A percentile compares a stretch with the other conserved stretches of the same genome.
phyloP scores from a whole-genome alignment of 1,140 invertebrate genomes.

The Caenorhabditis brenneri region DNA sequence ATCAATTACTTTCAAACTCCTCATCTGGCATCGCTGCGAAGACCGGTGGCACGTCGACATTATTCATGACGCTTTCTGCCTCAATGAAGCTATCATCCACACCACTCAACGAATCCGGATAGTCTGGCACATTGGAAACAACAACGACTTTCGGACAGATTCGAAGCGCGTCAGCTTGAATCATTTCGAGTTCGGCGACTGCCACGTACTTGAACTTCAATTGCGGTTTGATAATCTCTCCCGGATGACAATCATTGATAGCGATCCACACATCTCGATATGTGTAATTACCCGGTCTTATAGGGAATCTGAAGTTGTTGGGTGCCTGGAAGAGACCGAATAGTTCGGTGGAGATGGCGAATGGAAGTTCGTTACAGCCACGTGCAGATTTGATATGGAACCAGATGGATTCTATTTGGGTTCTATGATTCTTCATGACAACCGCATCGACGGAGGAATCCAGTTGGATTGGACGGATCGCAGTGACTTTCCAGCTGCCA shows the following conservation, averaged over 20 bases:
- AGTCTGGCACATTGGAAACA: neutral
- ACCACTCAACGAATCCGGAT: neutral
- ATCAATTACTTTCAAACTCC: neutral
- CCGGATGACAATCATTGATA: neutral
- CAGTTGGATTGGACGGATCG: no score
- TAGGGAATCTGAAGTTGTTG: neutral
- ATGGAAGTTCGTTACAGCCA: neutral
- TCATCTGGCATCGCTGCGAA: neutral
- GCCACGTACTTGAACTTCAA: slow-evolving; percentile 1
- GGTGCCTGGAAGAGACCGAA: neutral
- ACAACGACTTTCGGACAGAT: neutral
- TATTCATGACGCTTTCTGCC: neutral
- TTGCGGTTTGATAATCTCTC: neutral
- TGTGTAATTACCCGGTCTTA: neutral
- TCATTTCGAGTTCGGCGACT: neutral
- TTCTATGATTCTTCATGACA: neutral
- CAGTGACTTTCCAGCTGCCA: no score
- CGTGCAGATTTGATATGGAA: neutral
- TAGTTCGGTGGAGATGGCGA: neutral
- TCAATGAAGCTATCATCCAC: neutral
- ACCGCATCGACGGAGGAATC: neutral
- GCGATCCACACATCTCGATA: neutral
- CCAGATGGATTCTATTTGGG: neutral
- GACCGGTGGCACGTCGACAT: neutral
- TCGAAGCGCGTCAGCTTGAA: no score